These are phyloP conservation scores for Sebastes hopkinsi DNA, from an alignment of 2,797 vertebrate genomes.

Conservation along the genomic window DNA sequence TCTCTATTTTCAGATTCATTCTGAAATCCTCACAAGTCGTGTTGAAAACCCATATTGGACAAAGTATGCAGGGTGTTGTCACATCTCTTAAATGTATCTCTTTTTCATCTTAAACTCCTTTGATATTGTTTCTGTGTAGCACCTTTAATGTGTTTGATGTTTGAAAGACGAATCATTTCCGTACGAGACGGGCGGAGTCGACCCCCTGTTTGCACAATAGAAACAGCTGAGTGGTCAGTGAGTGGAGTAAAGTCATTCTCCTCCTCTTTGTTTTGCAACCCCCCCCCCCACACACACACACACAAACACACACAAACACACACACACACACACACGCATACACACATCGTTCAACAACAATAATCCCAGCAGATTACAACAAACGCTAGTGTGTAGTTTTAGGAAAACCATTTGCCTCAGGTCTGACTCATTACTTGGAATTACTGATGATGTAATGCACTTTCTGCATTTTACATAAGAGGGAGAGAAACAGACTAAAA, in stretches of 20 bases:
- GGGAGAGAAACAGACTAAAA: neutral
- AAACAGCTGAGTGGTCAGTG: neutral
- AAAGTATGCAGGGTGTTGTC: no score
- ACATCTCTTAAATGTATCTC: neutral
- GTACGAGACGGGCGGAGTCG: neutral
- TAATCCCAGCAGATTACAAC: conserved; percentile 51
- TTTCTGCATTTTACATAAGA: conserved; percentile 1
- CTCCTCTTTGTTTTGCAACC: no score
- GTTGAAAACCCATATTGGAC: no score
- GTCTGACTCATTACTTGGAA: neutral
- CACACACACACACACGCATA: no score
- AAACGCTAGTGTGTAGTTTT: neutral
- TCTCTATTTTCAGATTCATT: no score
- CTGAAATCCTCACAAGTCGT: no score
- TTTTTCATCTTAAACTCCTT: neutral
- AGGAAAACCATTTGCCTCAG: neutral
- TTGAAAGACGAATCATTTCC: neutral
- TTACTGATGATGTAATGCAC: conserved; percentile 28
- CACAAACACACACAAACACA: no score
- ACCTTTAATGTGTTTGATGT: neutral
- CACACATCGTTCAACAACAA: neutral
- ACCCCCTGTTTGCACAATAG: neutral
- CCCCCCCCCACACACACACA: no score
- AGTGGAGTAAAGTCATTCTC: neutral
- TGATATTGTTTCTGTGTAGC: neutral